Evolutionary conservation across 2,113 vertebrate genomes (phyloP).

Genomic region (cat (Felis catus)): F.catus_Fca126_mat1.0 CM031419.1:216443501-216444000

Average conservation of each 20-base stretch:
- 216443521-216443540: background rate
- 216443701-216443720: too few relatives aligned
- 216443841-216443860: background rate
- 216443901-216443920: background rate
- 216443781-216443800: too few relatives aligned
- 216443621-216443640: background rate
- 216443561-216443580: background rate
- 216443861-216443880: background rate
- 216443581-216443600: background rate
- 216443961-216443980: background rate
- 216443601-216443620: background rate
- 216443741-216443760: background rate
- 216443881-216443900: background rate
- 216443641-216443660: rapidly evolving
- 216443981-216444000: background rate
- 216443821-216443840: background rate
- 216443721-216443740: rapidly evolving
- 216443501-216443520: background rate
- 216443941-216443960: rapidly evolving
- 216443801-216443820: background rate
- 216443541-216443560: background rate
- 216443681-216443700: background rate
- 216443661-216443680: background rate
- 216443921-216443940: background rate
- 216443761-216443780: rapidly evolving